Evolutionary conservation across 2,888 invertebrate genomes (phyloP).

Genomic region (Balanococcus diminutus): DNA sequence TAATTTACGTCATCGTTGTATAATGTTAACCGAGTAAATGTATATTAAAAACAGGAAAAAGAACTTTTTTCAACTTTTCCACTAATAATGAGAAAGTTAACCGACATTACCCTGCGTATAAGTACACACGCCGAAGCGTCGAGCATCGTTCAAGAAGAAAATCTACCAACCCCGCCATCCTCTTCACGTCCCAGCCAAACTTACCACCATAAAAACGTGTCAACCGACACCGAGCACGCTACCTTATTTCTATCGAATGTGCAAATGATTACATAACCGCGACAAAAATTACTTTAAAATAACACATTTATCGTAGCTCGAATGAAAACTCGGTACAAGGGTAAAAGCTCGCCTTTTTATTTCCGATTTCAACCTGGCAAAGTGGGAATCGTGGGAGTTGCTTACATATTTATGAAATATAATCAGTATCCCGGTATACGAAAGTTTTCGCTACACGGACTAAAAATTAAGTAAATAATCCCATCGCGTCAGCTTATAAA

Average conservation of each 20-base stretch:
- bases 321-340: not conserved
- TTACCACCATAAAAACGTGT: not conserved
- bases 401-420: not conserved
- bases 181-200: not conserved
- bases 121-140: not conserved
- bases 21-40: slow-evolving; percentile 35
- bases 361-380: not conserved
- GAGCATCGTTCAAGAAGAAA: slow-evolving; percentile 2
- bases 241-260: not conserved
- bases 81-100: slow-evolving; percentile 35
- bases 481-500: slow-evolving; percentile 6
- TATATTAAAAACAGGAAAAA: slow-evolving; percentile 37
- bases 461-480: slow-evolving; percentile 30
- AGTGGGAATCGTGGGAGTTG: not conserved
- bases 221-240: not conserved
- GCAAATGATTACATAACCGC: slow-evolving; percentile 1
- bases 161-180: not conserved
- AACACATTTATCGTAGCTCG: not conserved
- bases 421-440: not conserved
- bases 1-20: slow-evolving; percentile 33
- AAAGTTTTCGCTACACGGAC: not conserved
- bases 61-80: slow-evolving; percentile 35
- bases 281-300: slow-evolving; percentile 6
- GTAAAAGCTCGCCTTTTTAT: not conserved
- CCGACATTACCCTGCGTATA: slow-evolving; percentile 14